Evolutionary conservation across 2,797 vertebrate species (phyloP), one percentile per base, ranked within the genome.

Genomic region (Steatocranus sp.): DNA sequence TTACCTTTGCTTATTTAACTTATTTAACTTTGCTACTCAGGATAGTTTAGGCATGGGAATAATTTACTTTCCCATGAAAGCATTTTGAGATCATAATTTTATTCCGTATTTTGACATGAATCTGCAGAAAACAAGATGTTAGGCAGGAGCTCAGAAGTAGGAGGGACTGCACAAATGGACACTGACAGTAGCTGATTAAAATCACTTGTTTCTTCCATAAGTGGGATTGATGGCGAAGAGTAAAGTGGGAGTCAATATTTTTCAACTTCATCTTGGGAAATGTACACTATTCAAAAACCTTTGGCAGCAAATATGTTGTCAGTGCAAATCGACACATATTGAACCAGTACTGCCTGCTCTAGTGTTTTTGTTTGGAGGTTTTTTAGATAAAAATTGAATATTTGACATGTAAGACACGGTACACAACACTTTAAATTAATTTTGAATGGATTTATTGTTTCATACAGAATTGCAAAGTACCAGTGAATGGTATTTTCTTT

Each of bases 151-250:
- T 92, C 79, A 89, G 36, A 86, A 80, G 87, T 80, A 84, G 75
- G 81, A 83, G 78, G 86, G 74, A 80, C 70, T 84, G 70, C 50
- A 58, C 79, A 73, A 91, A 89, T 86, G 70, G 76, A 86, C 76
- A 86, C 66, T 86, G 86, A 88, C 86, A 88, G 79, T 85, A 88
- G 84, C 78, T 91, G 84, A 92, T 90, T 93, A 89, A 90, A 91
- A 82, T 91, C 84, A 87, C 68, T 88, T 81, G 75, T 87, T 48
- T 89, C 68, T 58, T 80, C 66, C 46, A 10, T 50, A 48, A 89
- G 54, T 51, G 41, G 78, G 66, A n/a, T 9, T 89, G 82, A 88
- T 82, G 75, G 81, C 81, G 34, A 81, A 77, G 54, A 66, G 83
- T 18, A 36, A 80, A 79, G 51, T 81, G 68, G 74, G 70, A 85